Evolutionary conservation across 2,113 vertebrate species (phyloP), one percentile per base, ranked within the genome.

Genomic region (Protobothrops flavoviridis): DNA sequence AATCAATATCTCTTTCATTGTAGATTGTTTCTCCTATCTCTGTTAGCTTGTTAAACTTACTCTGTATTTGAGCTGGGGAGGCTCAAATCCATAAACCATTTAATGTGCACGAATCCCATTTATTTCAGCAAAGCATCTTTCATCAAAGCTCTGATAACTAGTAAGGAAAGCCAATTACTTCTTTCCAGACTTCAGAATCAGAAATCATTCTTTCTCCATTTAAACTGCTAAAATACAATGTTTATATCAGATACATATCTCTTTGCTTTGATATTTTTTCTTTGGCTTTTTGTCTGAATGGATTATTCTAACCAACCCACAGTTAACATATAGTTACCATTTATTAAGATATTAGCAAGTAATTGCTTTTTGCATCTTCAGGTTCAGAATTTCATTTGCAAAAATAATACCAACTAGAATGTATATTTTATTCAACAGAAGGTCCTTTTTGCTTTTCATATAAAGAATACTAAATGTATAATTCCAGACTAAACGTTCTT

Each of bases 141-240:
- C 53, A 85, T 59, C 81, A 86, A 85, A 91, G 81, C 9, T 85
- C 26, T 91, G 74, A 86, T 85, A 53, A 45, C 33, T 29, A 29
- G 56, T 81, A 59, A 91, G 53, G 45, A 20, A 86, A 86, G 55
- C 39, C 39, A 86, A 86, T 91, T 57, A 48, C 17, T 57, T 57
- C 45, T 48, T 85, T 85, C 1, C n/a, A 39, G 24, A 48, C 53
- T 53, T 53, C 55, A 59, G 81, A 57, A 91, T 45, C 55, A 39
- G 74, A 85, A 57, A 45, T 39, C 20, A 48, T 64, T 91, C 52
- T 74, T 69, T n/a, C 53, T 26, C 50, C 5, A 53, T 53, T 59
- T 91, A 43, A 86, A n/a, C 43, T 91, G 91, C 45, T 55, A 91
- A 59, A 91, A 86, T 33, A 86, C 26, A 86, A 91, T 48, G 74